Evolutionary conservation across 2,797 vertebrate species (phyloP).

Genomic region (Eleutherodactylus coqui): DNA sequence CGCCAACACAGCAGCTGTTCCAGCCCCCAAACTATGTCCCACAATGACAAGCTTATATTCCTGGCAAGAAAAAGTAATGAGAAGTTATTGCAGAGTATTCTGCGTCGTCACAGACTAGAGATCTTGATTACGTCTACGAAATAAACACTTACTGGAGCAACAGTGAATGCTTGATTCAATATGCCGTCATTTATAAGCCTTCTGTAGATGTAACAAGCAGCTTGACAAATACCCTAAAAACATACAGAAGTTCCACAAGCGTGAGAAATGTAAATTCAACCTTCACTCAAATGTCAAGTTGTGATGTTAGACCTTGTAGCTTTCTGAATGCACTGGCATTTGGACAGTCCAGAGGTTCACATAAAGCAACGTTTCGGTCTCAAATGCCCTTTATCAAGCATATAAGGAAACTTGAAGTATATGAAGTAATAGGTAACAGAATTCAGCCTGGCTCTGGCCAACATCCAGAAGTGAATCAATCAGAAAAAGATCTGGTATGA

Average conservation of each 20-base stretch:
- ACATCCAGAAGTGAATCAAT: no score
- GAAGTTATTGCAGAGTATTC: neutral
- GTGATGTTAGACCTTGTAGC: no score
- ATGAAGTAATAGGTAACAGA: no score
- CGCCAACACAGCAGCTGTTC: slow-evolving; percentile 86
- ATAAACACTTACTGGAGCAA: slow-evolving; percentile 85
- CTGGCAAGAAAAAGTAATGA: slow-evolving; percentile 69
- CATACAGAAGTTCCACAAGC: neutral
- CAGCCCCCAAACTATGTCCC: slow-evolving; percentile 94
- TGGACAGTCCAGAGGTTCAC: no score
- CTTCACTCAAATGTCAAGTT: no score
- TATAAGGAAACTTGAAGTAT: no score
- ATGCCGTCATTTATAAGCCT: slow-evolving; percentile 91
- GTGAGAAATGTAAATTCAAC: neutral
- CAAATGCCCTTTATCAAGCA: no score
- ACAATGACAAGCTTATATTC: slow-evolving; percentile 92
- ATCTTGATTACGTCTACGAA: neutral
- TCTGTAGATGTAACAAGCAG: slow-evolving; percentile 88
- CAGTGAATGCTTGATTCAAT: slow-evolving; percentile 90
- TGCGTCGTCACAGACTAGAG: neutral
- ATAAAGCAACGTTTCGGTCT: no score
- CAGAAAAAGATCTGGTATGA: no score
- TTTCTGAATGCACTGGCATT: no score
- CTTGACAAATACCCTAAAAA: slow-evolving; percentile 90
- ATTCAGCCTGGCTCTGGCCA: no score